Conservation (phyloP, 2,113 vertebrate species). For the Aptenodytes forsteri region DNA sequence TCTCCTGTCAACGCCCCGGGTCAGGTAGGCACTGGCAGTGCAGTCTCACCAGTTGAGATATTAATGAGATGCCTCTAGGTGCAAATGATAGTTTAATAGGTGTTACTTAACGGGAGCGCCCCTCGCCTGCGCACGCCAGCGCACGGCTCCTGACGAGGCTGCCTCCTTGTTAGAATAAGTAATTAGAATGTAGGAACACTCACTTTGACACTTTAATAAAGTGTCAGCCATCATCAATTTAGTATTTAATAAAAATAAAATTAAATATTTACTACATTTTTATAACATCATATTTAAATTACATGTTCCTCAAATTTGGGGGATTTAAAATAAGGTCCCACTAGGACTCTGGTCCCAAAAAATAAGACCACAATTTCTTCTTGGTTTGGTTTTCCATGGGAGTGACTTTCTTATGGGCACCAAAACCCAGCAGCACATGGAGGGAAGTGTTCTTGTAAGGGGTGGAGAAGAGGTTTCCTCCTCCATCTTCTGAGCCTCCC, state of each 20-base stretch:
- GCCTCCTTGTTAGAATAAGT: conserved; percentile 80
- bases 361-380: not conserved
- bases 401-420: not conserved
- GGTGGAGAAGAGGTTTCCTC: not conserved
- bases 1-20: conserved; percentile 79
- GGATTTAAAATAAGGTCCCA: not conserved
- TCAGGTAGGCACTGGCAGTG: conserved; percentile 82
- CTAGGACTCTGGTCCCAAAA: not conserved
- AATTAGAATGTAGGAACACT: conserved; percentile 83
- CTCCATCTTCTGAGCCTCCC: not conserved
- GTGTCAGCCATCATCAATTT: conserved; percentile 80
- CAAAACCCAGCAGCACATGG: not conserved
- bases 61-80: conserved; percentile 98
- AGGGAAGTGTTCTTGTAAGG: not conserved
- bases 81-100: conserved; percentile 98
- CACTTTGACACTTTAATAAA: conserved; percentile 82
- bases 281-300: conserved; percentile 61
- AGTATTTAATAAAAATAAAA: conserved; percentile 81
- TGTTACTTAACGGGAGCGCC: conserved; percentile 87
- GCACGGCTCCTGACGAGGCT: conserved; percentile 69
- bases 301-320: conserved; percentile 3
- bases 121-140: conserved; percentile 73
- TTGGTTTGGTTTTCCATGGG: not conserved
- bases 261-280: conserved; percentile 78
- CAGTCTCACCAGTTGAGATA: conserved; percentile 85